Evolutionary conservation across 2,888 invertebrate genomes (phyloP).

Genomic region (Malacosoma neustria): DNA sequence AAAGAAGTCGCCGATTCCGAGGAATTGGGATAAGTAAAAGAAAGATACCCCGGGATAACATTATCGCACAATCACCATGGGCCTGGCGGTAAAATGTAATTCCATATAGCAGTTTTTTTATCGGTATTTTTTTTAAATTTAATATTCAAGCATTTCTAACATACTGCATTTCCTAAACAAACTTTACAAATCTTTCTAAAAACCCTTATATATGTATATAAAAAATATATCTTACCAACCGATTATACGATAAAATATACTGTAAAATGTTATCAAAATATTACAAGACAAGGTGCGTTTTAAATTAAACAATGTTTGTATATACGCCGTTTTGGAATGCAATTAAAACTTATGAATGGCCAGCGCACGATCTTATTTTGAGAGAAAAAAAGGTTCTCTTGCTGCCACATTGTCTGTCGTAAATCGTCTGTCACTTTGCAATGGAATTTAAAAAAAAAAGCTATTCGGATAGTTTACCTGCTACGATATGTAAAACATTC

Average conservation of each 20-base stretch:
- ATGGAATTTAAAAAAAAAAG: slow-evolving; percentile 37
- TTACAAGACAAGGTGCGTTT: background rate
- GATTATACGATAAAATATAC: background rate
- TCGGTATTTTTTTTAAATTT: too few relatives aligned
- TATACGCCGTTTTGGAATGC: background rate
- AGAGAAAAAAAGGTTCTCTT: slow-evolving; percentile 45
- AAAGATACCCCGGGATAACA: too few relatives aligned
- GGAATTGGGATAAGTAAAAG: too few relatives aligned
- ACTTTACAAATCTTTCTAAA: too few relatives aligned
- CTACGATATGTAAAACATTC: background rate
- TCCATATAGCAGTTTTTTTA: too few relatives aligned
- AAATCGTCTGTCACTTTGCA: slow-evolving; percentile 55
- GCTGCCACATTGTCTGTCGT: slow-evolving; percentile 65
- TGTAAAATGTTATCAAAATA: background rate
- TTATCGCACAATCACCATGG: too few relatives aligned
- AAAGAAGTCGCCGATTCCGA: too few relatives aligned
- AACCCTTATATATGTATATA: too few relatives aligned
- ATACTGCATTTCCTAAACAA: too few relatives aligned
- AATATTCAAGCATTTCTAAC: too few relatives aligned
- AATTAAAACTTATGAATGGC: slow-evolving; percentile 45
- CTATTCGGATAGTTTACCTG: slow-evolving; percentile 4
- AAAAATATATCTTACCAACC: too few relatives aligned
- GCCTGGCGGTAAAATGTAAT: too few relatives aligned
- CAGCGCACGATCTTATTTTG: slow-evolving; percentile 36
- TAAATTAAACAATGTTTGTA: background rate